These are phyloP conservation scores for Discoglossus pictus DNA, from an alignment of 2,797 vertebrate species.

Conservation along the genomic window DNA sequence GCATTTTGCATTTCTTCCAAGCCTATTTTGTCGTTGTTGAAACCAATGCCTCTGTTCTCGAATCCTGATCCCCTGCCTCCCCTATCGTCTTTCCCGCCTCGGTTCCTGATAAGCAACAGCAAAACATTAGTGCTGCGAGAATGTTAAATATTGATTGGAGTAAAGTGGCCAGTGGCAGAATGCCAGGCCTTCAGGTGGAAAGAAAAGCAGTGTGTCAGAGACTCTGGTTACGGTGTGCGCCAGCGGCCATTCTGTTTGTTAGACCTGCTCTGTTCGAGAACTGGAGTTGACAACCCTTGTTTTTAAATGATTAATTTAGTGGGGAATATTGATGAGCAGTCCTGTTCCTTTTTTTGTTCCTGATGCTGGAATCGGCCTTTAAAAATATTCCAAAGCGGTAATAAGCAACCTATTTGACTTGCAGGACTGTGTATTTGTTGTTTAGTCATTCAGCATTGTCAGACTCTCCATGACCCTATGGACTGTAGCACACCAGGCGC, in stretches of 20 bases:
- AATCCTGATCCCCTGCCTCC: slow-evolving; percentile 26
- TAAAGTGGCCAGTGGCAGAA: slow-evolving; percentile 33
- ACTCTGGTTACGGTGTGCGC: not conserved
- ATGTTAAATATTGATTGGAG: slow-evolving; percentile 42
- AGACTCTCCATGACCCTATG: too few relatives aligned
- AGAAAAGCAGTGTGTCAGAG: slow-evolving; percentile 5
- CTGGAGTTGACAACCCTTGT: too few relatives aligned
- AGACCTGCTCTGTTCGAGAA: too few relatives aligned
- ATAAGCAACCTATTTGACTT: too few relatives aligned
- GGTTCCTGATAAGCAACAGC: slow-evolving; percentile 39
- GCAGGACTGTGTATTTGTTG: too few relatives aligned
- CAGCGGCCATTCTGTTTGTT: not conserved
- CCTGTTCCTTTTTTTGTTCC: too few relatives aligned
- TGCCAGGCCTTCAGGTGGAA: slow-evolving; percentile 35
- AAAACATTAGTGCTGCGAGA: slow-evolving; percentile 41
- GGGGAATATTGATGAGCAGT: too few relatives aligned
- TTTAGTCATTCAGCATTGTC: too few relatives aligned
- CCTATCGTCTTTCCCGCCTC: slow-evolving; percentile 15
- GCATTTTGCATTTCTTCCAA: not conserved
- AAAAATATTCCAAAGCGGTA: too few relatives aligned
- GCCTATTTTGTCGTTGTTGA: slow-evolving; percentile 40
- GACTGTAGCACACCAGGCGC: too few relatives aligned
- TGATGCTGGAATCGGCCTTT: too few relatives aligned
- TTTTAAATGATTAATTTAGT: too few relatives aligned
- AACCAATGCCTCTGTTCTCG: slow-evolving; percentile 19